Conservation (phyloP, 2,888 invertebrate species). For the Apantesis nais region DNA sequence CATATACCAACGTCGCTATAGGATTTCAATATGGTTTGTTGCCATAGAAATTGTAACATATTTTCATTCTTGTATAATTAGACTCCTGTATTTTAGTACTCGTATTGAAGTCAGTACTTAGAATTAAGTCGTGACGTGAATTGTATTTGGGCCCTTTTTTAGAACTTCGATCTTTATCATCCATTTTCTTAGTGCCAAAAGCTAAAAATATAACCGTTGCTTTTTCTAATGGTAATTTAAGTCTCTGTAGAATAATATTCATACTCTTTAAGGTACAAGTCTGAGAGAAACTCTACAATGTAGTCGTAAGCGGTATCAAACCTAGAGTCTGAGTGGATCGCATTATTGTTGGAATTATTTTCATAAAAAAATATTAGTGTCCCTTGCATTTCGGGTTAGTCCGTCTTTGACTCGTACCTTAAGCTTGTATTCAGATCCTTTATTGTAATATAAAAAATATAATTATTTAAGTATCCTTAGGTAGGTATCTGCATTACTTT, state of each 20-base stretch:
- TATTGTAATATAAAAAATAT: background rate
- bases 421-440: background rate
- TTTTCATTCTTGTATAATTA: slow-evolving; percentile 31
- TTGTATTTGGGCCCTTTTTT: background rate
- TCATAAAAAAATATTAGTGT: no score
- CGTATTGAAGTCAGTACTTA: background rate
- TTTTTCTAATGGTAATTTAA: background rate
- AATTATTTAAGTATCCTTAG: background rate
- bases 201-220: background rate
- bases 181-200: background rate
- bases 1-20: slow-evolving; percentile 68
- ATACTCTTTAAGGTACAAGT: background rate
- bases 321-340: background rate
- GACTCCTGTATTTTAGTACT: slow-evolving; percentile 25
- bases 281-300: background rate
- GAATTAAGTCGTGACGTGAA: background rate
- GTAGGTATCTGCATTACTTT: background rate
- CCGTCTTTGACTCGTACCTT: background rate
- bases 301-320: background rate
- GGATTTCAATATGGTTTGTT: slow-evolving; percentile 73
- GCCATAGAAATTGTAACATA: slow-evolving; percentile 37
- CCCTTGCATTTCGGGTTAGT: background rate
- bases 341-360: no score
- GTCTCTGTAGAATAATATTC: background rate
- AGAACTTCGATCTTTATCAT: background rate